These are phyloP conservation scores for Bergia puertoricense DNA, from an alignment of 92 coral and sea anemone species.

Conservation along the genomic window DNA sequence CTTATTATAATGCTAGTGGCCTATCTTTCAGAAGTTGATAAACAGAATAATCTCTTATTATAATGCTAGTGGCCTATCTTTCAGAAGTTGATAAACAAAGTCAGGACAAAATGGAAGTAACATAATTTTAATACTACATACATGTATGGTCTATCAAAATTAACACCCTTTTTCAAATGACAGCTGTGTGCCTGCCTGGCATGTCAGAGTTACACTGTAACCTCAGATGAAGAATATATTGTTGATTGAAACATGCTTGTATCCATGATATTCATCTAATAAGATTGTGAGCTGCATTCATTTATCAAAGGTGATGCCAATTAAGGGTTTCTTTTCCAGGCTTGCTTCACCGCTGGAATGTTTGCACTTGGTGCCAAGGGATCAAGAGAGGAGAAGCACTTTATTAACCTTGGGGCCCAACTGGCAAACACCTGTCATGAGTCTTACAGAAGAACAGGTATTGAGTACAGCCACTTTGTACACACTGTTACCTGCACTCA, in stretches of 20 bases:
- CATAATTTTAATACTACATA: too few species aligned
- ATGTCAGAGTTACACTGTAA: too few species aligned
- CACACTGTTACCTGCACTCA: background rate
- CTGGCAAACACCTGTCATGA: slow-evolving; percentile 95
- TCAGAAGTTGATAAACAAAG: too few species aligned
- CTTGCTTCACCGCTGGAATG: slow-evolving; percentile 99
- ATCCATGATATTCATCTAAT: background rate
- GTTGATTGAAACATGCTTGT: background rate
- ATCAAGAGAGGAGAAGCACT: slow-evolving; percentile 85
- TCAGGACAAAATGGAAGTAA: too few species aligned
- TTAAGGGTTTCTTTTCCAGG: slow-evolving; percentile 51
- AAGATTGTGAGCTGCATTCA: background rate
- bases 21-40: too few species aligned
- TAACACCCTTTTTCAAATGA: too few species aligned
- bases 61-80: too few species aligned
- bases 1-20: too few species aligned
- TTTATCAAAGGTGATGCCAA: background rate
- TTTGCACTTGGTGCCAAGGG: slow-evolving; percentile 92
- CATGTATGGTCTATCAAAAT: too few species aligned
- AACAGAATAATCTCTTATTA: too few species aligned
- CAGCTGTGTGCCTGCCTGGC: too few species aligned
- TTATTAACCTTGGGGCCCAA: slow-evolving; percentile 75
- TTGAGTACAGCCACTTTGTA: background rate
- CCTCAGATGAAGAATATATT: too few species aligned
- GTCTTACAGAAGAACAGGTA: slow-evolving; percentile 91